Percentiles rank a stretch among this genome's conserved stretches.
These are phyloP conservation scores for Drosophila fulvimacula DNA, from an alignment of 2,888 invertebrate species.

Conservation along the genomic window DNA sequence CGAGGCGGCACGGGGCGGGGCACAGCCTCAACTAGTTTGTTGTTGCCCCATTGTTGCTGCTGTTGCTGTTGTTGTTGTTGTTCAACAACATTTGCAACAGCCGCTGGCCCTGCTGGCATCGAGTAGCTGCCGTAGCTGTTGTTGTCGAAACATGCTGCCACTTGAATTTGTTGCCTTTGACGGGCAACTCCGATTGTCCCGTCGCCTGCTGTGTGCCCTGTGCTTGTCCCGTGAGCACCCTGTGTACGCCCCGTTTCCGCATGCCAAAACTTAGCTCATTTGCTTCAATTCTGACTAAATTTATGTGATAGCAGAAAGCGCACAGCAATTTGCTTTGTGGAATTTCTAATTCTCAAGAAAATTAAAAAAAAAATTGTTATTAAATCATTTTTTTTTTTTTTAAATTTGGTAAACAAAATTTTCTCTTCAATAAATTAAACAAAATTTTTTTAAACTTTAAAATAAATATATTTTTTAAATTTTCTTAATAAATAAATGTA, in stretches of 20 bases:
- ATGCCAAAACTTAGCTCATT: slow-evolving; percentile 15
- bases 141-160: slow-evolving; percentile 67
- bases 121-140: slow-evolving; percentile 34
- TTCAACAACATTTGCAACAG: slow-evolving; percentile 63
- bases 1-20: neutral
- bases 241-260: slow-evolving; percentile 19
- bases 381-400: too few species aligned
- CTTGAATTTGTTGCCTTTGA: slow-evolving; percentile 70
- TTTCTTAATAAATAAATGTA: too few species aligned
- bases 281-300: slow-evolving; percentile 18
- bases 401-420: too few species aligned
- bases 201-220: slow-evolving; percentile 60
- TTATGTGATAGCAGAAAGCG: neutral
- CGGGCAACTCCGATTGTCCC: slow-evolving; percentile 13
- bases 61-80: slow-evolving; percentile 41
- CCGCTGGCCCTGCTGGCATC: slow-evolving; percentile 31
- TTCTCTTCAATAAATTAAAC: too few species aligned
- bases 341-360: slow-evolving; percentile 2
- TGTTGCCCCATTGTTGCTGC: slow-evolving; percentile 38
- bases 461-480: too few species aligned
- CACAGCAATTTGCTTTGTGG: neutral
- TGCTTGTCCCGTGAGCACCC: slow-evolving; percentile 52
- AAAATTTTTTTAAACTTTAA: neutral
- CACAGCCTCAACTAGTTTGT: slow-evolving; percentile 33
- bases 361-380: too few species aligned